Conservation (phyloP, 1,140 invertebrate species). For the Cylas formicarius region DNA sequence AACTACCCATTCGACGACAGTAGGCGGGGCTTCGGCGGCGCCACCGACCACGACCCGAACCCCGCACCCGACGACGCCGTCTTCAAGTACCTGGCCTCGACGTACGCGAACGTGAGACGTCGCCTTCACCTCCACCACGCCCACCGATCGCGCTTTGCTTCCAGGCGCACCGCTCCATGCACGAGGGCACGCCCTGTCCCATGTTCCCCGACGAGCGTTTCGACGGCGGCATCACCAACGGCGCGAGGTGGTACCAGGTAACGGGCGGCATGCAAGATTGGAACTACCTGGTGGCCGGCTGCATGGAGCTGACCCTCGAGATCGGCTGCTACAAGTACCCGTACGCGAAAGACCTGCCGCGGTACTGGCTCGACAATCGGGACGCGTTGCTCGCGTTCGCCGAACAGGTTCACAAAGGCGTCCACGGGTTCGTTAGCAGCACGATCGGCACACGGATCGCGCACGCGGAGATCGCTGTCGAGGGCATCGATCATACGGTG, state of each 20-base stretch:
- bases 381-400: constrained; percentile 79
- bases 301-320: constrained; percentile 92
- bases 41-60: constrained; percentile 40
- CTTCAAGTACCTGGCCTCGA: constrained; percentile 73
- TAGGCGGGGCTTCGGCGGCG: constrained; percentile 27
- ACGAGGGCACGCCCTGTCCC: constrained; percentile 67
- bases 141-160: constrained; percentile 18
- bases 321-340: constrained; percentile 93
- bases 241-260: constrained; percentile 85
- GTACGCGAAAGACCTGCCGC: constrained; percentile 58
- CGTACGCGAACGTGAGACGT: constrained; percentile 70
- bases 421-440: constrained; percentile 80
- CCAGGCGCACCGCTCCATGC: constrained; percentile 75
- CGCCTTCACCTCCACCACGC: neutral
- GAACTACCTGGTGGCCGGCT: constrained; percentile 89
- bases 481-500: constrained; percentile 64
- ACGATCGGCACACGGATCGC: constrained; percentile 64
- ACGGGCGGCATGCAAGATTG: constrained; percentile 97
- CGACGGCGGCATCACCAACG: constrained; percentile 81
- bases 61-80: constrained; percentile 75
- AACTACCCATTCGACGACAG: constrained; percentile 91
- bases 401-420: constrained; percentile 82
- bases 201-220: constrained; percentile 61
- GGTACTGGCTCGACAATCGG: constrained; percentile 84
- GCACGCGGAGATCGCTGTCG: constrained; percentile 67